Conservation (phyloP, 2,797 vertebrate genomes). For the Phyllotis vaccarum region DNA sequence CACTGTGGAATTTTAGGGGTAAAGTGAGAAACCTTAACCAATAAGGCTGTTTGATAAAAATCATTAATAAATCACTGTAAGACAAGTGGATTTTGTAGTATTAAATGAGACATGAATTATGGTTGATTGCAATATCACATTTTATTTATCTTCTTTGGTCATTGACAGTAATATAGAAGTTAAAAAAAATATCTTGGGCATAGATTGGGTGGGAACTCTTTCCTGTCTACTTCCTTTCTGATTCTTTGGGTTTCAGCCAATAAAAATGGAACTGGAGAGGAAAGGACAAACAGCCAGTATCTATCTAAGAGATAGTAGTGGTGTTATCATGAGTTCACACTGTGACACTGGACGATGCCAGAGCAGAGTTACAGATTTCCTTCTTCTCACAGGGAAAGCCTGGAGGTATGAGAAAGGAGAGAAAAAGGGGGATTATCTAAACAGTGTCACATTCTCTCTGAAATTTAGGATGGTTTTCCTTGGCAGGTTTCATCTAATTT, state of each 20-base stretch:
- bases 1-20: neutral
- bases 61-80: slow-evolving; percentile 8
- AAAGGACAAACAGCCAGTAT: slow-evolving; percentile 83
- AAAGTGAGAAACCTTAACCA: neutral
- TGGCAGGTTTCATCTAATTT: slow-evolving; percentile 84
- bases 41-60: slow-evolving; percentile 1
- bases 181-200: slow-evolving; percentile 82
- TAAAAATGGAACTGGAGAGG: slow-evolving; percentile 87
- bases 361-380: slow-evolving; percentile 86
- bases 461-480: slow-evolving; percentile 89
- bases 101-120: neutral
- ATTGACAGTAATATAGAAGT: slow-evolving; percentile 81
- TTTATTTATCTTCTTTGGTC: slow-evolving; percentile 52
- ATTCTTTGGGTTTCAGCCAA: slow-evolving; percentile 86
- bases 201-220: slow-evolving; percentile 80
- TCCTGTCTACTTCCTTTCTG: slow-evolving; percentile 85
- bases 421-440: slow-evolving; percentile 72
- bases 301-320: slow-evolving; percentile 82
- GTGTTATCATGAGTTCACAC: slow-evolving; percentile 83
- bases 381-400: slow-evolving; percentile 52
- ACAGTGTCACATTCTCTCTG: slow-evolving; percentile 86
- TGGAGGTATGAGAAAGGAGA: slow-evolving; percentile 57
- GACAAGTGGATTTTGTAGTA: neutral
- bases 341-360: slow-evolving; percentile 64
- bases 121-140: neutral